These are phyloP conservation scores for Nemapogon koenigi DNA, from an alignment of 2,888 invertebrate genomes.

Conservation along the genomic window DNA sequence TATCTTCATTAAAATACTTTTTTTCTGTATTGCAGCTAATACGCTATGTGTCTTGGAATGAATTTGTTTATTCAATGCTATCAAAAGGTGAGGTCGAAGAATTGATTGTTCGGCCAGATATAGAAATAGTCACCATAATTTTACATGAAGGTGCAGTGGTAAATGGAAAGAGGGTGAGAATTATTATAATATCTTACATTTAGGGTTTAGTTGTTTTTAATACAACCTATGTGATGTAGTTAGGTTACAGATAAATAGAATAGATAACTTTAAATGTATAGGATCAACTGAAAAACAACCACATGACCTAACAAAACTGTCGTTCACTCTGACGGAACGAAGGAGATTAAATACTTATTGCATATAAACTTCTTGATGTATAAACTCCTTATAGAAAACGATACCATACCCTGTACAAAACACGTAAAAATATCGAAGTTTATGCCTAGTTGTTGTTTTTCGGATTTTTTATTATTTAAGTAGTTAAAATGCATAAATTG, in stretches of 20 bases:
- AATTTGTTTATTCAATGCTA: slow-evolving; percentile 94
- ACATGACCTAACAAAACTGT: too few species aligned
- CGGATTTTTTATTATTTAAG: too few species aligned
- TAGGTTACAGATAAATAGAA: not conserved
- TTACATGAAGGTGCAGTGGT: slow-evolving; percentile 85
- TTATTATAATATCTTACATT: not conserved
- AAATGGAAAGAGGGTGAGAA: slow-evolving; percentile 74
- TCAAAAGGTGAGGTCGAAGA: slow-evolving; percentile 94
- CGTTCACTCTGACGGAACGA: too few species aligned
- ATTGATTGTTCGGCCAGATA: slow-evolving; percentile 82
- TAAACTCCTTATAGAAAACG: too few species aligned
- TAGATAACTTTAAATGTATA: too few species aligned
- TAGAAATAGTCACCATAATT: slow-evolving; percentile 84
- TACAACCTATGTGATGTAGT: not conserved
- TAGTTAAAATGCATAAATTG: too few species aligned
- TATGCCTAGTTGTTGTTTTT: too few species aligned
- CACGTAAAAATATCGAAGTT: too few species aligned
- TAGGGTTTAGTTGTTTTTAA: not conserved
- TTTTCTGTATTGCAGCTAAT: slow-evolving; percentile 50
- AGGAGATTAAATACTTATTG: too few species aligned
- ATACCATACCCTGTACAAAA: too few species aligned
- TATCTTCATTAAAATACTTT: not conserved
- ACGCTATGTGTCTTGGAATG: slow-evolving; percentile 94
- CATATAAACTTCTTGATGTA: too few species aligned
- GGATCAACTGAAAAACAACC: too few species aligned